Evolutionary conservation across 1,140 invertebrate species (phyloP), one percentile per base, ranked within the genome.

Genomic region (Aradophagus sp.): DNA sequence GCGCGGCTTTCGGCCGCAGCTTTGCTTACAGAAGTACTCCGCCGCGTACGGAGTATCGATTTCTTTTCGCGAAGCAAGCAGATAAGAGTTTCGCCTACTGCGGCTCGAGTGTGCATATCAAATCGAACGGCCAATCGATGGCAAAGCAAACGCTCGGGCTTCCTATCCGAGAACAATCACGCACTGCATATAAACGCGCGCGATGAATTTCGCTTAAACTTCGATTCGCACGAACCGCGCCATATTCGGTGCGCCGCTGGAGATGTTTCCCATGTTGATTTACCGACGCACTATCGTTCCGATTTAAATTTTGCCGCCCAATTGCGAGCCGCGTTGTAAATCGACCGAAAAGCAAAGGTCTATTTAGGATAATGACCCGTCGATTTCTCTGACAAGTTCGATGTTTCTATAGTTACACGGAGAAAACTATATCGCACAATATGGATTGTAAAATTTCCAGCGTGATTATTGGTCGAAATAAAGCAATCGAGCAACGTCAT

Each of bases 101-200:
- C 41, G 26, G 27, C 13, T 19, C 1, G 23, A 59, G 53, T 69
- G 53, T 44, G 67, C 39, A 41, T 65, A 65, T 63, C 67, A 71
- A 5, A 65, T 63, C 67, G 65, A 5, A 59, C 52, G 52, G 44
- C 45, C 67, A 63, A 62, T 70, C 67, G 67, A 71, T 59, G 67
- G 56, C 38, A 56, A 61, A 50, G 58, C 52, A 62, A 62, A 69
- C 44, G 45, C 15, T 34, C 35, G 35, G 42, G 14, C 36, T 56
- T 61, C 41, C 47, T 39, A 42, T 62, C 44, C 23, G 39, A 47
- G 39, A 65, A 71, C 67, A 71, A 71, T 71, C 59, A 36, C 56
- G 31, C 39, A 62, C n/a, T 35, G 29, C 44, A 48, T 36, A 48
- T 48, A 55, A 59, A 68, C 47, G 26, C 34, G 31, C 13, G 29